Base-by-base conservation (phyloP, 2,113 vertebrate genomes). In the Siniperca chuatsi region DNA sequence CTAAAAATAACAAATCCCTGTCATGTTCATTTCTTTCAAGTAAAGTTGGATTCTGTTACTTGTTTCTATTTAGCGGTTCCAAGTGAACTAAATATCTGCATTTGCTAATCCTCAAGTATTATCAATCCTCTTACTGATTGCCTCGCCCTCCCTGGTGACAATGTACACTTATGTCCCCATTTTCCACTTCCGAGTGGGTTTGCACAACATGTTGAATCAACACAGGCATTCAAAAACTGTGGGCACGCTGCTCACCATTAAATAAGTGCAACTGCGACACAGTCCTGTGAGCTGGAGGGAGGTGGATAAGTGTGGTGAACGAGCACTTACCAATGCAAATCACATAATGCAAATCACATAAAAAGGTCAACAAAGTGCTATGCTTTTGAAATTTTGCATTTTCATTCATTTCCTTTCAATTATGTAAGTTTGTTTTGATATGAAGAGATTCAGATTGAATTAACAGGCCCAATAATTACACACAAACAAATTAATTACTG, bases 311-410 rank as follows among this genome's bases (percentile, higher is more conserved):
- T 29, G 64, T 20, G 50, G 67, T 44, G 58, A 83, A 48, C 23
- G 35, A 67, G 42, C 50, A 65, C 60, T 85, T 55, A 54, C 18
- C 35, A 1, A 85, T 74, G 86, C 44, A 78, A 82, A 83, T 88
- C 60, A 1, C n/a, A 33, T 8, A 67, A 85, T 74, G 86, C 44
- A 78, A 82, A 83, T 88, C 60, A 1, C n/a, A 33, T 8, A 67
- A 70, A 46, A 77, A 80, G 64, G 64, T 62, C 60, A 78, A 52
- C 54, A 58, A 58, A 65, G 54, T 55, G 58, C 11, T 25, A 6
- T 23, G 42, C 57, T 82, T 66, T 67, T 37, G 1, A 73, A 29
- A 29, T 35, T 6, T n/a, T 18, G 4, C 21, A 60, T 82, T 72
- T 21, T 33, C 35, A 4, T 46, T 46, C 4, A 15, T 5, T 48